Conservation (phyloP, 2,797 vertebrate species). For the Podarcis siculus region DNA sequence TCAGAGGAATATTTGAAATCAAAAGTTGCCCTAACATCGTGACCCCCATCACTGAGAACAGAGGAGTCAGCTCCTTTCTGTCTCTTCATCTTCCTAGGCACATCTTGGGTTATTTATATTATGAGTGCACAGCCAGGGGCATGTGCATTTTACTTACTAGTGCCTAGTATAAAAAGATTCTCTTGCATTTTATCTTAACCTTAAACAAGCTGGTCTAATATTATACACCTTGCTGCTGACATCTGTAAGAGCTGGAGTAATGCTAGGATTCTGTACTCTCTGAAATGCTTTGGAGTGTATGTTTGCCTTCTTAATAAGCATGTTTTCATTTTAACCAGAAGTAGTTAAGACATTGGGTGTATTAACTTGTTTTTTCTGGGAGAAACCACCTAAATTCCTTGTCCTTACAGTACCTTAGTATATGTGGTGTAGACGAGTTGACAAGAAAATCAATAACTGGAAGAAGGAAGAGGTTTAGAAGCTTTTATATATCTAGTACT, state of each 20-base stretch:
- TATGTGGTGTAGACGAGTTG: background rate
- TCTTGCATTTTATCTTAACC: background rate
- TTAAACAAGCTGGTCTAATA: background rate
- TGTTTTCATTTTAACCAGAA: background rate
- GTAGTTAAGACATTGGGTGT: background rate
- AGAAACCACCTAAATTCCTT: background rate
- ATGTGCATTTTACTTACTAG: background rate
- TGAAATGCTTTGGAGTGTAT: background rate
- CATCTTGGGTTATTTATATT: background rate
- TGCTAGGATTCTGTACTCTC: background rate
- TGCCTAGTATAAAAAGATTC: background rate
- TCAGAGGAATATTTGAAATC: background rate
- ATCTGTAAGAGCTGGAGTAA: background rate
- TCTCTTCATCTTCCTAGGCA: background rate
- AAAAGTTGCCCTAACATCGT: background rate
- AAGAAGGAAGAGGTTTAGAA: background rate
- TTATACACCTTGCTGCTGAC: background rate
- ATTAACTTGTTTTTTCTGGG: background rate
- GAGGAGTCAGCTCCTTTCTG: background rate
- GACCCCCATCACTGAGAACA: background rate
- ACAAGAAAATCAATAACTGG: constrained; percentile 5
- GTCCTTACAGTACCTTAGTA: background rate
- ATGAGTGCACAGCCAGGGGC: background rate
- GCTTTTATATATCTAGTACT: background rate
- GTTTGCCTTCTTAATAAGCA: background rate